phyloP scores from a whole-genome alignment of 2,113 vertebrate genomes.

The Pterocles gutturalis region DNA sequence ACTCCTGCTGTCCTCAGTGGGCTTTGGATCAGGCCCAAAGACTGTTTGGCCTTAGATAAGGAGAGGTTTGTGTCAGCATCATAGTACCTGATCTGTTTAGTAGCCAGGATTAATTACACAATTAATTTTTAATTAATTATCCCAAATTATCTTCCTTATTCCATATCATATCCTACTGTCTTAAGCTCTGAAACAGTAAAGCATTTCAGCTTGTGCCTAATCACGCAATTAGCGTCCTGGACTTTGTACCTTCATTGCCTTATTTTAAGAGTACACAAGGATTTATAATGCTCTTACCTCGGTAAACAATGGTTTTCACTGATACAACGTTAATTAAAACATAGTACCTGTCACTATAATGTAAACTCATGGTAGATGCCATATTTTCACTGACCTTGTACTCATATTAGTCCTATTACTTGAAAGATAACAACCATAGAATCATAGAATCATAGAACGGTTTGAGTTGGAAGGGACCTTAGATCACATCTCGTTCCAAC shows the following conservation, averaged over 20 bases:
- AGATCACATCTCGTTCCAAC: no score
- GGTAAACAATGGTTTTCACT: neutral
- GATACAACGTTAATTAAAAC: neutral
- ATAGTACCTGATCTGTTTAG: neutral
- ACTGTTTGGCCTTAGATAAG: neutral
- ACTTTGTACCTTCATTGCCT: neutral
- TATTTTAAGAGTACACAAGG: neutral
- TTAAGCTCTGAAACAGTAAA: neutral
- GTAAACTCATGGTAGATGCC: neutral
- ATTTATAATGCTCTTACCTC: neutral
- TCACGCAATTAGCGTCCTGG: neutral
- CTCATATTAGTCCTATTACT: neutral
- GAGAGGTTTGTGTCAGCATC: neutral
- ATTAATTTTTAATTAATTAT: neutral
- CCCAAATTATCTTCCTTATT: neutral
- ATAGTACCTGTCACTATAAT: neutral
- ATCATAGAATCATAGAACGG: no score
- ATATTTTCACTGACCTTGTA: rapidly evolving
- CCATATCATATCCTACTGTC: neutral
- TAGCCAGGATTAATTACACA: neutral
- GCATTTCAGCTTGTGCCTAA: neutral
- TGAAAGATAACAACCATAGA: neutral
- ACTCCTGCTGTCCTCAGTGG: neutral
- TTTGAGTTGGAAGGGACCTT: no score
- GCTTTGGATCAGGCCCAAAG: neutral